These are phyloP conservation scores for Climacteris rufus DNA, from an alignment of 2,113 vertebrate genomes.

Conservation along the genomic window DNA sequence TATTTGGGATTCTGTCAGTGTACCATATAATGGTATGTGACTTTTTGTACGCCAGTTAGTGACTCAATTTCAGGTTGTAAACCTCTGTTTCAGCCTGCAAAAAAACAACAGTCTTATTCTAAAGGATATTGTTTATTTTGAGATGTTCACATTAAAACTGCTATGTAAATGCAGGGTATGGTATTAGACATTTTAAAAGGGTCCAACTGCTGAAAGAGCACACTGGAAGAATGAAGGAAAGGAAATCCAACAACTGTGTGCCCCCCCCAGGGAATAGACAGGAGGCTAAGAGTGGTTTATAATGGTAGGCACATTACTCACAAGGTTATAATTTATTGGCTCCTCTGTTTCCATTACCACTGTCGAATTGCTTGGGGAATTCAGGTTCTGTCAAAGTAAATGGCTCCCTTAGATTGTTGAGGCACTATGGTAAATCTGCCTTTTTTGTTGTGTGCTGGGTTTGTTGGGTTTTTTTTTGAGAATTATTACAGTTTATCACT, in stretches of 20 bases:
- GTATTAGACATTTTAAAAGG: background rate
- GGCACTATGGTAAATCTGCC: constrained; percentile 25
- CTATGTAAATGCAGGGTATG: background rate
- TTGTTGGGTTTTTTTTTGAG: background rate
- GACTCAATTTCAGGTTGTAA: too few relatives aligned
- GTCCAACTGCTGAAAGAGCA: background rate
- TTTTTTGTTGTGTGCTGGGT: background rate
- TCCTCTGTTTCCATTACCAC: constrained; percentile 59
- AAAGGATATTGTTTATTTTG: background rate
- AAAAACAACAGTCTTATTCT: background rate
- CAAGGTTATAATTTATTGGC: constrained; percentile 62
- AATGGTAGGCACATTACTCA: constrained; percentile 46
- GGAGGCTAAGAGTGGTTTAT: constrained; percentile 50
- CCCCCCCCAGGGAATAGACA: background rate
- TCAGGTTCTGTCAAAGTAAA: constrained; percentile 53
- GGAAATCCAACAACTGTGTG: constrained; percentile 1
- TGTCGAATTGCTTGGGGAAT: constrained; percentile 18
- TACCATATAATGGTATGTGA: background rate
- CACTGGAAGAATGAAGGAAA: background rate
- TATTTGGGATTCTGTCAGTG: background rate
- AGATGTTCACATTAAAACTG: background rate
- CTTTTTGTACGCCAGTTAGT: background rate
- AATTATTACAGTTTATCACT: constrained; percentile 5
- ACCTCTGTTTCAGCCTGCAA: background rate
- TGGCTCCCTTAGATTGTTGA: constrained; percentile 20